These are phyloP conservation scores for Caenorhabditis latens DNA, from an alignment of 1,140 invertebrate genomes.

Conservation along the genomic window DNA sequence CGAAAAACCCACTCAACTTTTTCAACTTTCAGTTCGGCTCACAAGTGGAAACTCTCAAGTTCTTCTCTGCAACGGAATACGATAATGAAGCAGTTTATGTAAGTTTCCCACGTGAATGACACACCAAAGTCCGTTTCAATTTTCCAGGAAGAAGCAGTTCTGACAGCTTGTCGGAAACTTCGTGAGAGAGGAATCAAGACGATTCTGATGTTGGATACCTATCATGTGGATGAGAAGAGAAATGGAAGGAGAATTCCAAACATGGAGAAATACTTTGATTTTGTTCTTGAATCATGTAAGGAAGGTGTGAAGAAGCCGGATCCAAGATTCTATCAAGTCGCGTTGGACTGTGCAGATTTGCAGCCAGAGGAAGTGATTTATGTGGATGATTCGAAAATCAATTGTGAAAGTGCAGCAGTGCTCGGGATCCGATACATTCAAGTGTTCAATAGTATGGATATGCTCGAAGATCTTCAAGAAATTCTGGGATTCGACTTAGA, in stretches of 20 bases:
- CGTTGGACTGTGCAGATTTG: slow-evolving; percentile 16
- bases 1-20: not conserved
- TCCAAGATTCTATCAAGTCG: slow-evolving; percentile 49
- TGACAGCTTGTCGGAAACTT: slow-evolving; percentile 37
- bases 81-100: slow-evolving; percentile 55
- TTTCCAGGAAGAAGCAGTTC: slow-evolving; percentile 54
- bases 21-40: slow-evolving; percentile 4
- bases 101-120: not conserved
- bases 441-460: slow-evolving; percentile 51
- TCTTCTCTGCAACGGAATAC: slow-evolving; percentile 50
- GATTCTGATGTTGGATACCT: slow-evolving; percentile 45
- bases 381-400: slow-evolving; percentile 46
- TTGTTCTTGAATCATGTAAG: slow-evolving; percentile 40
- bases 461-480: slow-evolving; percentile 56
- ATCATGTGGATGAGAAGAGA: slow-evolving; percentile 48
- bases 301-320: slow-evolving; percentile 54
- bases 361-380: slow-evolving; percentile 47
- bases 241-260: slow-evolving; percentile 46
- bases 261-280: slow-evolving; percentile 54
- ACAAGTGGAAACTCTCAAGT: slow-evolving; percentile 39
- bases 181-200: slow-evolving; percentile 42
- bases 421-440: slow-evolving; percentile 40
- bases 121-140: not conserved
- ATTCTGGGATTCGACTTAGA: slow-evolving; percentile 53
- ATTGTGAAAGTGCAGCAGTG: slow-evolving; percentile 41